These are phyloP conservation scores for Epizoanthus ramosus DNA, from an alignment of 92 coral and sea anemone genomes.

Conservation along the genomic window DNA sequence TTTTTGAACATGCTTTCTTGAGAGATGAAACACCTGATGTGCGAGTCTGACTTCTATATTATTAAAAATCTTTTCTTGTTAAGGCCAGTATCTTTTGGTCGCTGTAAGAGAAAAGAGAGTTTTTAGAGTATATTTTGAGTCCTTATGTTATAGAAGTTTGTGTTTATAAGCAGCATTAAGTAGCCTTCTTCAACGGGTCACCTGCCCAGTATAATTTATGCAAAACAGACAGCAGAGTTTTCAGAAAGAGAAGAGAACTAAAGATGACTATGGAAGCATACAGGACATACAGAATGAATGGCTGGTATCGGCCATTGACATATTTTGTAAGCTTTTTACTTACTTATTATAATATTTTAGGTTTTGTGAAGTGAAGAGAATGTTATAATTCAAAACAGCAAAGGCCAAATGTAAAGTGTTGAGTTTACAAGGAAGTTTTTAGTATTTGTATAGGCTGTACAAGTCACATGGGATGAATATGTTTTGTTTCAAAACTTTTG, in stretches of 20 bases:
- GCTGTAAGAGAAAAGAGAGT: neutral
- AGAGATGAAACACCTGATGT: too few relatives aligned
- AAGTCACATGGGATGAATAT: slow-evolving; percentile 8
- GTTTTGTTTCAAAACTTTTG: neutral
- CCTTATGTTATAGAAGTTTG: neutral
- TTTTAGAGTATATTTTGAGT: neutral
- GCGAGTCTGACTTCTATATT: too few relatives aligned
- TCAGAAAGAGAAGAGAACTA: neutral
- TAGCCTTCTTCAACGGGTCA: slow-evolving; percentile 35
- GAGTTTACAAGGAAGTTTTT: slow-evolving; percentile 1
- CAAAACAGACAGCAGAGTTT: slow-evolving; percentile 46
- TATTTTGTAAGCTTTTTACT: slow-evolving; percentile 20
- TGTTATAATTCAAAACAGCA: neutral
- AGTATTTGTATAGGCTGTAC: slow-evolving; percentile 2
- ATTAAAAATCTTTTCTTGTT: too few relatives aligned
- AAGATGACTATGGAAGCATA: slow-evolving; percentile 25
- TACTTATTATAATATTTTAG: neutral
- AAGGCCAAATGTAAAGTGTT: neutral
- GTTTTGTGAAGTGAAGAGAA: neutral
- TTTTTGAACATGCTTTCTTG: too few relatives aligned
- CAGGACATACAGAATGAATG: neutral
- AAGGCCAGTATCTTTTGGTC: neutral
- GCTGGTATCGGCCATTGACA: slow-evolving; percentile 8
- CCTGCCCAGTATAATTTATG: slow-evolving; percentile 56
- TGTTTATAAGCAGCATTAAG: slow-evolving; percentile 16